Evolutionary conservation across 2,888 invertebrate species (phyloP).

Genomic region (Tipula vernalis): DNA sequence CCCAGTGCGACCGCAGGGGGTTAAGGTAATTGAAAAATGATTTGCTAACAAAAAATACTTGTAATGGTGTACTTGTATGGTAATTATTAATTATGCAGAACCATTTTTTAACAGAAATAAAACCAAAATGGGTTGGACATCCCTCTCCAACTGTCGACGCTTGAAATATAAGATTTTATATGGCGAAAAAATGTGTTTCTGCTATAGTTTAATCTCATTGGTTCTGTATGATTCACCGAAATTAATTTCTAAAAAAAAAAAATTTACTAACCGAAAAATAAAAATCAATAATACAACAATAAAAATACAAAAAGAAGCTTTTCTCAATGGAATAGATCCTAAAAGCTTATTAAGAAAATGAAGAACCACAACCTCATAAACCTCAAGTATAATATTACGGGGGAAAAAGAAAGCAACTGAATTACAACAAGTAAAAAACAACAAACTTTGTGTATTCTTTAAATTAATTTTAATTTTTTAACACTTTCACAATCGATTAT

Average conservation of each 20-base stretch:
- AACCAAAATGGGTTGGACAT: no score
- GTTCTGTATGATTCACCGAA: background rate
- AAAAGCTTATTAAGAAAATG: background rate
- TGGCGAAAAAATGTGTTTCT: no score
- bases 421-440: background rate
- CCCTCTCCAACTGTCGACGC: no score
- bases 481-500: background rate
- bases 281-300: background rate
- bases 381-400: background rate
- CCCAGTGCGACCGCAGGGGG: no score
- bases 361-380: background rate
- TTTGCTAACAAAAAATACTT: no score
- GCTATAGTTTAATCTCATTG: no score
- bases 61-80: no score
- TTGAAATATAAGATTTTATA: no score
- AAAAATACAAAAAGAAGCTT: background rate
- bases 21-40: no score
- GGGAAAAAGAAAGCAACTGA: background rate
- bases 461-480: background rate
- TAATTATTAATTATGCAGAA: no score
- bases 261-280: background rate
- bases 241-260: background rate
- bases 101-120: no score
- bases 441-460: background rate
- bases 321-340: background rate